phyloP scores from a whole-genome alignment of 2,888 invertebrate species.

The Apodemia zela region DNA sequence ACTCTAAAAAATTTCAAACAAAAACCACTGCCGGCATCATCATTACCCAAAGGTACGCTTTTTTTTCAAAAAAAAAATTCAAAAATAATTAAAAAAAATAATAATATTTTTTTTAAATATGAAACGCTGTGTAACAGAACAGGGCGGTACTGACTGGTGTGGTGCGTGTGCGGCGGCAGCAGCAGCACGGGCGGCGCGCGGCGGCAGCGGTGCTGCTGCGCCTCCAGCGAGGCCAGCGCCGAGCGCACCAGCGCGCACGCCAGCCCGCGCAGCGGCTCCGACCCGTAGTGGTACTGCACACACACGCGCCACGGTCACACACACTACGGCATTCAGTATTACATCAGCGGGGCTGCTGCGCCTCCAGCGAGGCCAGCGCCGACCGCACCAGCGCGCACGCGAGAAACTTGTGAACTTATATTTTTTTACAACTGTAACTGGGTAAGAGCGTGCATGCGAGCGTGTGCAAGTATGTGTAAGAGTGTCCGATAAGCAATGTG shows the following conservation, averaged over 20 bases:
- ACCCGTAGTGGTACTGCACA: slow-evolving; percentile 86
- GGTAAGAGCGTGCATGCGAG: too few species aligned
- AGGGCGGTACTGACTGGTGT: background rate
- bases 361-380: slow-evolving; percentile 94
- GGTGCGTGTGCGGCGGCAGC: slow-evolving; percentile 75
- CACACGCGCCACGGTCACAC: background rate
- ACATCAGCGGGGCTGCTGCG: slow-evolving; percentile 92
- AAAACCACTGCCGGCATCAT: too few species aligned
- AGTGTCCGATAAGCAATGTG: too few species aligned
- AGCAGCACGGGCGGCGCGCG: slow-evolving; percentile 90
- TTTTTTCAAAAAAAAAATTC: too few species aligned
- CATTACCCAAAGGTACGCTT: too few species aligned
- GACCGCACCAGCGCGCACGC: slow-evolving; percentile 91
- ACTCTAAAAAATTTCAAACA: too few species aligned
- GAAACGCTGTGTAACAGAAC: too few species aligned
- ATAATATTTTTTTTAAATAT: too few species aligned
- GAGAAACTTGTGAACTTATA: slow-evolving; percentile 48
- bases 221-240: slow-evolving; percentile 94
- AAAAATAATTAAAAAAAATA: too few species aligned
- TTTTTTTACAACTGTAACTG: too few species aligned
- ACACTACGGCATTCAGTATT: too few species aligned
- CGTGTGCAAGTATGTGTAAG: too few species aligned
- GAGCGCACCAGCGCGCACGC: slow-evolving; percentile 91
- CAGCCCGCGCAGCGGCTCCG: slow-evolving; percentile 84
- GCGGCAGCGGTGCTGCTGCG: slow-evolving; percentile 94